Conservation (phyloP, 2,113 vertebrate species). For the Mobula hypostoma region DNA sequence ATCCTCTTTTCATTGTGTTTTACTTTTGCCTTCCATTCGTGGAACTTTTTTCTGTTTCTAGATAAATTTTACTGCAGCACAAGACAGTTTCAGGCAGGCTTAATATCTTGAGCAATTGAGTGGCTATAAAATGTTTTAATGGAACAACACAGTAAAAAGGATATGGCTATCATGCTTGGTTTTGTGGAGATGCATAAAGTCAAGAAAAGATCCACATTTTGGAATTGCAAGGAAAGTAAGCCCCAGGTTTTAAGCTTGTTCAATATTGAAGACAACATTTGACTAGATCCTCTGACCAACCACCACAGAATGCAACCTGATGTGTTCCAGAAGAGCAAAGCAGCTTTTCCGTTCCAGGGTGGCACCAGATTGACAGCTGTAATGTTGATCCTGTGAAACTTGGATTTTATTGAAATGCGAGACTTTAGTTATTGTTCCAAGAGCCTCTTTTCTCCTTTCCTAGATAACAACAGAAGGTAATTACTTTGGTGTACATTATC, state of each 20-base stretch:
- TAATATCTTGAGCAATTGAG: background rate
- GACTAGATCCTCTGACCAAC: background rate
- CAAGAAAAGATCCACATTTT: background rate
- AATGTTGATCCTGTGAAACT: background rate
- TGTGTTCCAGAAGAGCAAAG: background rate
- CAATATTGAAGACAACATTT: background rate
- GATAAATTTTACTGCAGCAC: slow-evolving; percentile 17
- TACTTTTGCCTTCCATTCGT: slow-evolving; percentile 8
- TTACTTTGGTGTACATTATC: background rate
- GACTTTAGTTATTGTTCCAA: background rate
- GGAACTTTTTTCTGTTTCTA: slow-evolving; percentile 8
- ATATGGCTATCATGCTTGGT: background rate
- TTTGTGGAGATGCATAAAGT: background rate
- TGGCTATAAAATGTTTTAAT: background rate
- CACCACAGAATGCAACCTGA: background rate
- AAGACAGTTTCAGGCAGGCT: background rate
- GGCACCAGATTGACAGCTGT: background rate
- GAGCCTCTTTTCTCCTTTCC: background rate
- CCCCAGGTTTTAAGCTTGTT: background rate
- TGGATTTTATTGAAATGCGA: slow-evolving; percentile 2
- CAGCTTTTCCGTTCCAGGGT: background rate
- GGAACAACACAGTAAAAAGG: background rate
- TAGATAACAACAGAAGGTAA: background rate
- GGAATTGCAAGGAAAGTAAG: background rate
- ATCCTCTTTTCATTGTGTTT: background rate